phyloP scores from a whole-genome alignment of 2,888 invertebrate species.

The Lasioglossum vierecki region DNA sequence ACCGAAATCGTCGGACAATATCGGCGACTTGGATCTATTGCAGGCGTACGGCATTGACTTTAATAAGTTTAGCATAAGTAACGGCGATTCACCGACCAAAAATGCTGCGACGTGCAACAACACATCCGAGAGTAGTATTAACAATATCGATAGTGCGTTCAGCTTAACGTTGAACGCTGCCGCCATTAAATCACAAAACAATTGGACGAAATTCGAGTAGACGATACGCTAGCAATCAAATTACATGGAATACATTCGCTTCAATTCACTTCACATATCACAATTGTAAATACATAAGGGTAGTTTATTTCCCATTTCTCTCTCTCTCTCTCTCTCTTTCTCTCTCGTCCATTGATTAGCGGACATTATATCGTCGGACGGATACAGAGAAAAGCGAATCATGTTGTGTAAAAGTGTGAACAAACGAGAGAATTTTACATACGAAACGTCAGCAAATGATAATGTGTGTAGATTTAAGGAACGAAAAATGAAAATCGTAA shows the following conservation, averaged over 20 bases:
- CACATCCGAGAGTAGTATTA: slow-evolving; percentile 73
- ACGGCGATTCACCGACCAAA: slow-evolving; percentile 75
- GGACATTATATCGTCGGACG: slow-evolving; percentile 34
- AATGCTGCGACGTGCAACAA: slow-evolving; percentile 67
- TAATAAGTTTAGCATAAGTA: slow-evolving; percentile 84
- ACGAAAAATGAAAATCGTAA: slow-evolving; percentile 3
- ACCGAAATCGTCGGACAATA: slow-evolving; percentile 72
- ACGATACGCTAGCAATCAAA: slow-evolving; percentile 18
- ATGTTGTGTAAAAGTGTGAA: slow-evolving; percentile 14
- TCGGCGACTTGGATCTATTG: slow-evolving; percentile 88
- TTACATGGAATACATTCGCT: slow-evolving; percentile 18
- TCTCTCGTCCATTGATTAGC: slow-evolving; percentile 43
- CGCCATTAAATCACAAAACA: slow-evolving; percentile 85
- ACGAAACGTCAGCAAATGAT: neutral
- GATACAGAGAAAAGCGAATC: slow-evolving; percentile 7
- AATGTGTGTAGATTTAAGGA: neutral
- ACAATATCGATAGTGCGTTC: slow-evolving; percentile 81
- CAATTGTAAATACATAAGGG: slow-evolving; percentile 64
- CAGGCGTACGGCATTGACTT: slow-evolving; percentile 91
- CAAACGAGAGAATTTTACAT: slow-evolving; percentile 3
- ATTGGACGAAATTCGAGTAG: slow-evolving; percentile 87
- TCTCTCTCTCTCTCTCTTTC: neutral
- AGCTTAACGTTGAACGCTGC: slow-evolving; percentile 78
- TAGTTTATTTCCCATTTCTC: slow-evolving; percentile 32
- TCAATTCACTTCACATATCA: slow-evolving; percentile 58